These are phyloP conservation scores for Megastigmus dorsalis DNA, from an alignment of 2,888 invertebrate species.

Conservation along the genomic window DNA sequence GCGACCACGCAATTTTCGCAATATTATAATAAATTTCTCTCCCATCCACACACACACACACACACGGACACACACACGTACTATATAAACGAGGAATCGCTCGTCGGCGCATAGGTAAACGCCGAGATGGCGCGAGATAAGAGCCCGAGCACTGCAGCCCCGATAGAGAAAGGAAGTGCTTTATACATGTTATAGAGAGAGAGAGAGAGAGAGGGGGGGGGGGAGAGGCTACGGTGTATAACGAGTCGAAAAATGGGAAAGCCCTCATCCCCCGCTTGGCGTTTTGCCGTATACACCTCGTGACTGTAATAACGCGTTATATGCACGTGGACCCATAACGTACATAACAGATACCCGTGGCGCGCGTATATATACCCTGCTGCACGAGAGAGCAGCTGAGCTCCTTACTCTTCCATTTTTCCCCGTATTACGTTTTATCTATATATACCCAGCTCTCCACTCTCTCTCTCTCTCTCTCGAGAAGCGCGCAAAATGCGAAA, in stretches of 20 bases:
- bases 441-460: no score
- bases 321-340: constrained; percentile 61
- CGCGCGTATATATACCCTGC: background rate
- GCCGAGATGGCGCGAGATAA: constrained; percentile 49
- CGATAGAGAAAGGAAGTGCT: constrained; percentile 1
- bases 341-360: constrained; percentile 61
- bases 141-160: background rate
- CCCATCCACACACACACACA: no score
- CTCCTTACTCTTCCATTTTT: constrained; percentile 44
- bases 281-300: no score
- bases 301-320: constrained; percentile 67
- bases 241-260: constrained; percentile 53
- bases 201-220: no score
- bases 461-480: background rate
- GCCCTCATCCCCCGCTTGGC: constrained; percentile 20
- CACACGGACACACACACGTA: no score
- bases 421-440: constrained; percentile 52
- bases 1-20: constrained; percentile 41
- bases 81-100: constrained; percentile 1
- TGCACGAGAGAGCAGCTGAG: background rate
- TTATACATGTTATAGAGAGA: no score
- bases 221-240: constrained; percentile 5
- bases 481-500: constrained; percentile 36
- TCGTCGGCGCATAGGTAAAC: constrained; percentile 39
- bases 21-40: constrained; percentile 45